Base-by-base conservation (phyloP, 1,140 invertebrate species). In the Aplysia californica region DNA sequence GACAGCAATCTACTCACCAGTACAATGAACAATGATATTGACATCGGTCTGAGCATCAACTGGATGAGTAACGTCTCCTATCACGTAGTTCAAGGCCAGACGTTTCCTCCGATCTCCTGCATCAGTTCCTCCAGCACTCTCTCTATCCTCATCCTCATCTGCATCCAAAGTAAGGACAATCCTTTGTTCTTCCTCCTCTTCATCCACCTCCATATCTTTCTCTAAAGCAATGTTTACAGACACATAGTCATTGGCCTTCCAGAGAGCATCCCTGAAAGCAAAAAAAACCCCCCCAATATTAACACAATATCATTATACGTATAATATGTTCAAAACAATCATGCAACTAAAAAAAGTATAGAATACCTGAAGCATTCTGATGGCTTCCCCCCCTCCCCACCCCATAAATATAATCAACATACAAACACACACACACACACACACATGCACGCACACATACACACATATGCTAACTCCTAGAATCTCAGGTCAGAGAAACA, bases 41-140 rank as follows among this genome's bases (percentile, higher is more conserved):
- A 83, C 76, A 6, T 77, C 33, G 23, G 78, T 78, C 5, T 38
- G 36, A 4, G 74, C 78, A 69, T 82, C 58, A 3, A 82, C 39
- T 31, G 89, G 88, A 31, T 85, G 78, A 20, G 86, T 90, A 10
- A 90, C 88, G 79, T 90, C 88, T 1, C 89, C 89, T 64, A 82
- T 85, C 15, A 89, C 83, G 80, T 89, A 90, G 29, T 83, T 65
- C 36, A 90, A 83, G 21, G 81, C 64, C n/a, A 44, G 68, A 10
- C 31, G 38, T 3, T 33, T 50, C 59, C 38, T n/a, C 56, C 38
- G 26, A 26, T 61, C 58, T 61, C 18, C 44, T 50, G 44, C 44
- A 50, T 50, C 44, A 50, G 44, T n/a, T 50, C 44, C 44, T 50
- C 44, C 44, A 15, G 10, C n/a, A n/a, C 44, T 50, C 44, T 10